phyloP scores from a whole-genome alignment of 2,113 vertebrate genomes.

The Osmerus mordax region DNA sequence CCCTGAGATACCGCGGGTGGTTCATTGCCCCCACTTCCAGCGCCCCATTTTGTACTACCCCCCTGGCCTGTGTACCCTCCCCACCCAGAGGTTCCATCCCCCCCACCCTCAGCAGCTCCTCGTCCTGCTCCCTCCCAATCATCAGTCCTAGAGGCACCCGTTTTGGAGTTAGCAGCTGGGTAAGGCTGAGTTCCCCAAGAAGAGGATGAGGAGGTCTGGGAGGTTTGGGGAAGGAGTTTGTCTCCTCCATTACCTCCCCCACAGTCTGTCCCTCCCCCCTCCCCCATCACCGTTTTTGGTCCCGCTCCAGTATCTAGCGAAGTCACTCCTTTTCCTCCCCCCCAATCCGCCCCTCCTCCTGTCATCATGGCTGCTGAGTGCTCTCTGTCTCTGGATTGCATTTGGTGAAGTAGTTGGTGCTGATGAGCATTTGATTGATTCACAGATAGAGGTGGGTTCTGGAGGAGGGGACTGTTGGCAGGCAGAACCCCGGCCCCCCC shows the following conservation, averaged over 20 bases:
- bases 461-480: constrained; percentile 69
- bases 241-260: constrained; percentile 54
- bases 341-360: constrained; percentile 66
- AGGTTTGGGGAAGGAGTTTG: constrained; percentile 24
- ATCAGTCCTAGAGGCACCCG: constrained; percentile 88
- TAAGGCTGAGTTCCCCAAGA: constrained; percentile 39
- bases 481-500: constrained; percentile 58
- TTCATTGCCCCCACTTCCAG: constrained; percentile 82
- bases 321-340: constrained; percentile 56
- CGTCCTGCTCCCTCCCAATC: constrained; percentile 82
- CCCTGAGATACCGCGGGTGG: constrained; percentile 95
- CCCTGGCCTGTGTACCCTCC: constrained; percentile 71
- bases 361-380: constrained; percentile 22
- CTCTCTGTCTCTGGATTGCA: constrained; percentile 78
- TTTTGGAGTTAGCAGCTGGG: constrained; percentile 86
- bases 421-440: constrained; percentile 77
- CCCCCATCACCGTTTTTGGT: constrained; percentile 75
- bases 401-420: constrained; percentile 75
- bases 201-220: constrained; percentile 37
- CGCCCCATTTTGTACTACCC: constrained; percentile 58
- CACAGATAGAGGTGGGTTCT: constrained; percentile 70
- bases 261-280: constrained; percentile 65
- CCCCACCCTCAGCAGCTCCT: constrained; percentile 77
- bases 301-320: constrained; percentile 61
- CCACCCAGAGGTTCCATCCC: constrained; percentile 78